Evolutionary conservation across 2,113 vertebrate species (phyloP).

Genomic region (Amia ocellicauda): DNA sequence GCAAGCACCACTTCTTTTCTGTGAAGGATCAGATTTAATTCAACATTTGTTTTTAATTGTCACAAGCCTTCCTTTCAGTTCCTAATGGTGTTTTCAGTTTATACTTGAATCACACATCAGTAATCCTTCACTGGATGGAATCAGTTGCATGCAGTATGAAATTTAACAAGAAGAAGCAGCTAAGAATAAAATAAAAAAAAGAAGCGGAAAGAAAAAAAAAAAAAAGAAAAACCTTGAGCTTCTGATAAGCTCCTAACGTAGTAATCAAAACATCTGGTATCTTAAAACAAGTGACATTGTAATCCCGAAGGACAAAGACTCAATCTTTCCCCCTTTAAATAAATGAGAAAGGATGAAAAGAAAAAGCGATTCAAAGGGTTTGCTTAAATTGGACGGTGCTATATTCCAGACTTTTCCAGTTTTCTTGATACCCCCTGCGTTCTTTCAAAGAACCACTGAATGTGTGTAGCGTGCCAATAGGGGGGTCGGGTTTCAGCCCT

Average conservation of each 20-base stretch:
- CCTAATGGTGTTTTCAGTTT: conserved; percentile 45
- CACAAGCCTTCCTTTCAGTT: conserved; percentile 35
- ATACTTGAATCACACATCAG: conserved; percentile 43
- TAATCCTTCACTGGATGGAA: conserved; percentile 59
- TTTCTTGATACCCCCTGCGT: conserved; percentile 62
- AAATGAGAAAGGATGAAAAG: conserved; percentile 56
- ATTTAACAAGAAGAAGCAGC: conserved; percentile 48
- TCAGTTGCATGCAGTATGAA: conserved; percentile 50
- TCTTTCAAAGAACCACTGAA: conserved; percentile 60
- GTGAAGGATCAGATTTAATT: conserved; percentile 32
- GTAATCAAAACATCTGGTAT: conserved; percentile 73
- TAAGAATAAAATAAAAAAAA: conserved; percentile 43
- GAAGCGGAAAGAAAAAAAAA: conserved; percentile 41
- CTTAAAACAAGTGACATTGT: conserved; percentile 76
- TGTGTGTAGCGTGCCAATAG: conserved; percentile 53
- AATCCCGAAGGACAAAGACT: conserved; percentile 70
- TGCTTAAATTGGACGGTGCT: conserved; percentile 65
- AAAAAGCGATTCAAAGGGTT: conserved; percentile 64
- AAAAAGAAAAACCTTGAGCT: conserved; percentile 64
- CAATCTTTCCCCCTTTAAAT: conserved; percentile 55
- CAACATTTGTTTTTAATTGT: conserved; percentile 51
- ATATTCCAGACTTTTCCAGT: conserved; percentile 70
- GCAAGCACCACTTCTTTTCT: conserved; percentile 27
- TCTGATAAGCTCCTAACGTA: conserved; percentile 63
- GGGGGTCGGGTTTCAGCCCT: conserved; percentile 68